Base-by-base conservation (phyloP, 1,140 invertebrate genomes). In the Drosophila miranda region DNA sequence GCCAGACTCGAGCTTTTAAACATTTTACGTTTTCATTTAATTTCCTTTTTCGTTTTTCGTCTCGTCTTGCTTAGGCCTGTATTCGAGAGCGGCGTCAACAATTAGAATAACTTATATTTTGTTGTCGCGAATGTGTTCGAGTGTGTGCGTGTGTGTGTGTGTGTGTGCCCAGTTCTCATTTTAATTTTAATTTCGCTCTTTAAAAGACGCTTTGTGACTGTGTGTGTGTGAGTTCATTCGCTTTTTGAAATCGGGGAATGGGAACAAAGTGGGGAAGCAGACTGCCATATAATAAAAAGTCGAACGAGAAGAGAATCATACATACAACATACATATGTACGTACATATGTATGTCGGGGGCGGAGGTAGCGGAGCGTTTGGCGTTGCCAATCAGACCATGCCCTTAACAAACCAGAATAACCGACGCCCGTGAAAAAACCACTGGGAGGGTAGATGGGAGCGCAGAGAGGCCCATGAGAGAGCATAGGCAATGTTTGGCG, bases 301-400 rank as follows among this genome's bases (percentile, higher is more conserved):
- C 69, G 69, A 73, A 56, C 70, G 28, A 28, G 30, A 34, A 38
- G 34, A 38, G 34, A 38, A 38, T 38, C 8, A 51, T 26, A 11
- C 23, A 26, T 26, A 26, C 23, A 26, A 23, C 23, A 23, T 23
- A 23, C 11, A 50, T 26, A 16, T 19, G 19, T 2, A 9, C 9
- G 13, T 48, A 13, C 14, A 23, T 44, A 19, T 44, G n/a, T 16
- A 16, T 11, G 44, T 44, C 26, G 42, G 38, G 51, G 55, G 44
- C n/a, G 50, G 44, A 9, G 45, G 19, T 11, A 13, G 30, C 28
- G 19, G 34, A 19, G 30, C 43, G 7, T 45, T 45, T 45, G 56
- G 58, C 62, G 76, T 84, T 86, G 81, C 81, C 77, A 86, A 86
- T 84, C 80, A 73, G 54, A 80, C 78, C 68, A 64, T 80, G 77